These are phyloP conservation scores for Ramphastos sulfuratus DNA, from an alignment of 2,113 vertebrate species.

Conservation along the genomic window DNA sequence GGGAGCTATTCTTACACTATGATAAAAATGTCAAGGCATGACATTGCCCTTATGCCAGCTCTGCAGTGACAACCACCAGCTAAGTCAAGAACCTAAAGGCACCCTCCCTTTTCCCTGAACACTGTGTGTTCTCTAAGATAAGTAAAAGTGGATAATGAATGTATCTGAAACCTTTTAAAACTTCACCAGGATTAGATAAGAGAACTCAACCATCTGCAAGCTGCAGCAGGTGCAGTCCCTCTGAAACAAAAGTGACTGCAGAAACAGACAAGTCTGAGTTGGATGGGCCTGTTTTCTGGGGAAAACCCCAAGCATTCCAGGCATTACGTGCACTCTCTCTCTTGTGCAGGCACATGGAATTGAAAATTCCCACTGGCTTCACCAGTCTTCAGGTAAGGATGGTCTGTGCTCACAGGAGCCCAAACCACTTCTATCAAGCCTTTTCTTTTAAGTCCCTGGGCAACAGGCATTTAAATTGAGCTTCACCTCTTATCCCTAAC, in stretches of 20 bases:
- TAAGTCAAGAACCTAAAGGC: background rate
- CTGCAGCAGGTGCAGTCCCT: background rate
- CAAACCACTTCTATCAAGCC: background rate
- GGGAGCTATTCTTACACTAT: background rate
- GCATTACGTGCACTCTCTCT: background rate
- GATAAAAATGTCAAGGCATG: background rate
- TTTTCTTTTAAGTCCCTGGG: background rate
- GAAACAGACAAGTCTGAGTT: background rate
- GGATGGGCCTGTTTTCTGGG: background rate
- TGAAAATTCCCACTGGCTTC: background rate
- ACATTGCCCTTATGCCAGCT: rapidly evolving
- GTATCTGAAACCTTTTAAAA: background rate
- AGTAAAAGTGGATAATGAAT: background rate
- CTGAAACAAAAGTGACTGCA: background rate
- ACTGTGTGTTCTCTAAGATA: background rate
- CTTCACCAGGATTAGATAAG: background rate
- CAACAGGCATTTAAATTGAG: background rate
- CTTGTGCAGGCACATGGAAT: background rate
- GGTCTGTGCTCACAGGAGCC: background rate
- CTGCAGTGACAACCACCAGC: background rate
- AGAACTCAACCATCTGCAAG: background rate
- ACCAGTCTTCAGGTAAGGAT: background rate
- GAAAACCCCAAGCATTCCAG: background rate
- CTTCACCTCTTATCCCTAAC: background rate
- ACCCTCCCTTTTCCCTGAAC: background rate